phyloP scores from a whole-genome alignment of 2,113 vertebrate species.

The Dicerorhinus sumatrensis region DNA sequence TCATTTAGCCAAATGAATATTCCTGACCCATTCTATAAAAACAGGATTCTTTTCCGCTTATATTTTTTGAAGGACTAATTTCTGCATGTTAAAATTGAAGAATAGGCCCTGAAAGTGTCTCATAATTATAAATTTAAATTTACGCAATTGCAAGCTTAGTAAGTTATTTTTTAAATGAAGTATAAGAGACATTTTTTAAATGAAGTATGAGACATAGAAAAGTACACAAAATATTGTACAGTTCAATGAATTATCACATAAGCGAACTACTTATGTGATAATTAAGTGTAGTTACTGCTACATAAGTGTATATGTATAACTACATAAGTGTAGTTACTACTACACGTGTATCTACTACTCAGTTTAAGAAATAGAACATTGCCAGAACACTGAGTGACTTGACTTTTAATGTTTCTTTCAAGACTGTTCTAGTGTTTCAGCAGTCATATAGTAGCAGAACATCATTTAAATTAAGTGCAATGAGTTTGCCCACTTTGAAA shows the following conservation, averaged over 20 bases:
- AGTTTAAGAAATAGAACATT: neutral
- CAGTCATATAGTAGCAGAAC: neutral
- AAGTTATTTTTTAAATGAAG: neutral
- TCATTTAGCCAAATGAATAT: constrained; percentile 65
- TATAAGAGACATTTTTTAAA: neutral
- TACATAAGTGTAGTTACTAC: too few species aligned
- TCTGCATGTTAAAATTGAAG: constrained; percentile 43
- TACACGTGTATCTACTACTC: neutral
- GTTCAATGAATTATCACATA: neutral
- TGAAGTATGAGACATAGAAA: neutral
- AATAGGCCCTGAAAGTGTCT: neutral
- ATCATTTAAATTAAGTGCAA: constrained; percentile 55
- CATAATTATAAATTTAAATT: neutral
- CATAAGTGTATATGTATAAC: too few species aligned
- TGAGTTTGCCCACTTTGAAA: constrained; percentile 12
- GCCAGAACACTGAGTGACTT: neutral
- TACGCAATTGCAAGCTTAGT: neutral
- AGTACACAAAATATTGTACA: neutral
- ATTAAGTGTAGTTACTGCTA: too few species aligned
- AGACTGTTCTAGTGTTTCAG: neutral
- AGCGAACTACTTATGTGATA: neutral
- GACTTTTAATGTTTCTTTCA: constrained; percentile 16
- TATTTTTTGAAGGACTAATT: constrained; percentile 19
- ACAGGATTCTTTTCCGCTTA: neutral
- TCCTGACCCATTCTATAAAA: constrained; percentile 46